Evolutionary conservation across 1,140 invertebrate species (phyloP).

Genomic region (Homarus americanus): DNA sequence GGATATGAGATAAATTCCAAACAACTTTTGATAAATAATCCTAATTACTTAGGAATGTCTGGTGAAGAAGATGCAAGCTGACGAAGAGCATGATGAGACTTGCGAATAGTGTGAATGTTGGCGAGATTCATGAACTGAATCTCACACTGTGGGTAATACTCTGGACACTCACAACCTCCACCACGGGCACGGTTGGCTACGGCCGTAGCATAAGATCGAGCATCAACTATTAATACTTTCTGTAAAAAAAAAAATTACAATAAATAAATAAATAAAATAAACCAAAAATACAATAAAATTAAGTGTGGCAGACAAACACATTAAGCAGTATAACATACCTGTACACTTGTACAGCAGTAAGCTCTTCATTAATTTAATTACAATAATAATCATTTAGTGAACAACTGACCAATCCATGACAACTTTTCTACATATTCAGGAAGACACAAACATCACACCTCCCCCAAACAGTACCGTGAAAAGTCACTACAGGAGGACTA

Average conservation of each 20-base stretch:
- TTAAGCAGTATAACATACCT: too few relatives aligned
- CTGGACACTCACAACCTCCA: slow-evolving; percentile 96
- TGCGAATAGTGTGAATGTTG: slow-evolving; percentile 96
- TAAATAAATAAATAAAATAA: not conserved
- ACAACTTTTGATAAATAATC: too few relatives aligned
- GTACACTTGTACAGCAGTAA: too few relatives aligned
- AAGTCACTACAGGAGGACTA: too few relatives aligned
- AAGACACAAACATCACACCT: too few relatives aligned
- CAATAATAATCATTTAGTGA: too few relatives aligned
- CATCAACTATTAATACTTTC: slow-evolving; percentile 96
- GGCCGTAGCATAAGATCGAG: slow-evolving; percentile 95
- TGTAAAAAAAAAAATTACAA: slow-evolving; percentile 76
- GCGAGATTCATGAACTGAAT: slow-evolving; percentile 98
- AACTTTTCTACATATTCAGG: too few relatives aligned
- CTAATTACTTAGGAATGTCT: slow-evolving; percentile 66
- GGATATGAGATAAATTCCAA: too few relatives aligned
- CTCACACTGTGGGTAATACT: slow-evolving; percentile 95
- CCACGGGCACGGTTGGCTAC: slow-evolving; percentile 96
- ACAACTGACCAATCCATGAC: too few relatives aligned
- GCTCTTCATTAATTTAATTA: too few relatives aligned
- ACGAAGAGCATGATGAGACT: slow-evolving; percentile 81
- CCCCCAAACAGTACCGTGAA: too few relatives aligned
- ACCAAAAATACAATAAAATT: not conserved
- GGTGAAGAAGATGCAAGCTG: slow-evolving; percentile 75
- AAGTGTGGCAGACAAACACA: not conserved